Evolutionary conservation across 2,888 invertebrate species (phyloP).

Genomic region (Leptogaster cylindrica): DNA sequence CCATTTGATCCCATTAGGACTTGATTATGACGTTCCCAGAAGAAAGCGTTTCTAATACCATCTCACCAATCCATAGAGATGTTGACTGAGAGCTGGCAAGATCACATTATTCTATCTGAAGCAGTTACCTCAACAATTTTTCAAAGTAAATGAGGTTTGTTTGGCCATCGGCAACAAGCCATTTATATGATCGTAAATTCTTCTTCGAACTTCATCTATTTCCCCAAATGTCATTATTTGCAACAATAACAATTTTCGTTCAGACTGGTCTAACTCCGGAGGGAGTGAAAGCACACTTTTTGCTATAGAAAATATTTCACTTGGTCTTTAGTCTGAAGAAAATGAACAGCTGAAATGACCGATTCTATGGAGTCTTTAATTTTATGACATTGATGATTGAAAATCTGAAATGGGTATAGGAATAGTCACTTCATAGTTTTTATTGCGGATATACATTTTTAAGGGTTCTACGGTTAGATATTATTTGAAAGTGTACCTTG

Average conservation of each 20-base stretch:
- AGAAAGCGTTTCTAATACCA: slow-evolving; percentile 9
- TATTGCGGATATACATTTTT: too few species aligned
- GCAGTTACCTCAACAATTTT: slow-evolving; percentile 28
- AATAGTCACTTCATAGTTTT: too few species aligned
- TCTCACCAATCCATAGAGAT: background rate
- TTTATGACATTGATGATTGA: too few species aligned
- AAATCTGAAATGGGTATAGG: too few species aligned
- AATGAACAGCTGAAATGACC: too few species aligned
- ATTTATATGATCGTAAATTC: slow-evolving; percentile 31
- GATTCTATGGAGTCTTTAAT: background rate
- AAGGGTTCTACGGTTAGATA: too few species aligned
- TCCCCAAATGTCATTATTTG: slow-evolving; percentile 31
- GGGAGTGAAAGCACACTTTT: slow-evolving; percentile 32
- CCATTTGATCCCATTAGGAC: slow-evolving; percentile 36
- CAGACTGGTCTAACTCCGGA: slow-evolving; percentile 5
- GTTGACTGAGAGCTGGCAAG: slow-evolving; percentile 5
- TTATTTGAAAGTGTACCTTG: too few species aligned
- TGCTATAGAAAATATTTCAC: too few species aligned
- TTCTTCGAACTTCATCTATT: slow-evolving; percentile 24
- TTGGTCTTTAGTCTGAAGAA: too few species aligned
- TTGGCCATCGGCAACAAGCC: slow-evolving; percentile 2
- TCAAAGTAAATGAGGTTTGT: slow-evolving; percentile 26
- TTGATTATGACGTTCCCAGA: slow-evolving; percentile 28
- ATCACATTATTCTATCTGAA: slow-evolving; percentile 30
- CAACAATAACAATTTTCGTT: slow-evolving; percentile 32